Conservation (phyloP, 2,113 vertebrate genomes). For the Stegastes partitus region DNA sequence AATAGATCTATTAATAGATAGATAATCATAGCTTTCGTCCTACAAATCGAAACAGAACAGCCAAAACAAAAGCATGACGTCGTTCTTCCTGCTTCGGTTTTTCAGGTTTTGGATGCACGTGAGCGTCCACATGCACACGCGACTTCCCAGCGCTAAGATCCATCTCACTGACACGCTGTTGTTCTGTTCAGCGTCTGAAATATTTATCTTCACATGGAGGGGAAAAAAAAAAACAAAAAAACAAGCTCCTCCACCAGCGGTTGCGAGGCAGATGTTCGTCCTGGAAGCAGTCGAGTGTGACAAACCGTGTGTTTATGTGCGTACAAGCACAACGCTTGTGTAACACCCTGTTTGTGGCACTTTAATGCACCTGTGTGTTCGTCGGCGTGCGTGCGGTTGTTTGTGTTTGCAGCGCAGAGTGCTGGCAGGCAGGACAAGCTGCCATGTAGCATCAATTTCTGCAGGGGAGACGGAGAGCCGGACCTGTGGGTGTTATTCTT, state of each 20-base stretch:
- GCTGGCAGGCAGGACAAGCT: slow-evolving; percentile 34
- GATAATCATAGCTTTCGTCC: too few species aligned
- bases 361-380: background rate
- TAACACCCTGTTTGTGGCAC: background rate
- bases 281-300: background rate
- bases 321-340: background rate
- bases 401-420: background rate
- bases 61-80: too few species aligned
- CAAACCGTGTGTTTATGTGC: background rate
- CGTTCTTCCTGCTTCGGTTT: background rate
- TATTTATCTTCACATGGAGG: slow-evolving; percentile 38
- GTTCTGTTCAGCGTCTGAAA: slow-evolving; percentile 16
- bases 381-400: too few species aligned
- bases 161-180: slow-evolving; percentile 15
- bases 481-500: too few species aligned
- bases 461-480: background rate
- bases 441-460: slow-evolving; percentile 27
- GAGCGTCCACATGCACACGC: slow-evolving; percentile 15
- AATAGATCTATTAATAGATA: too few species aligned
- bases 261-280: slow-evolving; percentile 13
- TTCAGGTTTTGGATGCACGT: background rate
- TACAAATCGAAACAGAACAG: too few species aligned
- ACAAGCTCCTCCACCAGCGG: slow-evolving; percentile 1
- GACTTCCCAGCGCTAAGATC: background rate
- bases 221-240: too few species aligned